A percentile compares a stretch with the other conserved stretches of the same genome.
phyloP scores from a whole-genome alignment of 2,113 vertebrate species.

The Cottus gobio region DNA sequence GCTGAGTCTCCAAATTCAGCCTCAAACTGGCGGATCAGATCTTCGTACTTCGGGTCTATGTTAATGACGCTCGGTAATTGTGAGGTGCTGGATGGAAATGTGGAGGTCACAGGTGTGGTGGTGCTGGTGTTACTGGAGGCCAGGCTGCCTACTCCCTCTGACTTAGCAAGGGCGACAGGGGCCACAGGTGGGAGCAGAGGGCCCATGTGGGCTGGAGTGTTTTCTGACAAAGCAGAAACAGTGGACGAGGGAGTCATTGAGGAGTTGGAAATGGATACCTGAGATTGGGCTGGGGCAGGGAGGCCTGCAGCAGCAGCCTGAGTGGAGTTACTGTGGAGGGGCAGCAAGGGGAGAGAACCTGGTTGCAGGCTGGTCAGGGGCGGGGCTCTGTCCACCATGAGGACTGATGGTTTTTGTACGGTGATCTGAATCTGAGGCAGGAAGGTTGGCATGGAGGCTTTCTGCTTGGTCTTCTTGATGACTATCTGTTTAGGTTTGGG shows the following conservation, averaged over 20 bases:
- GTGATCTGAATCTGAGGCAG: conserved; percentile 89
- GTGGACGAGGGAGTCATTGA: conserved; percentile 67
- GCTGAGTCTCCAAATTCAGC: conserved; percentile 91
- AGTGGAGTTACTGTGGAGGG: conserved; percentile 70
- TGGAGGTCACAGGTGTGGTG: conserved; percentile 73
- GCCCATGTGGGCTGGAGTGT: conserved; percentile 48
- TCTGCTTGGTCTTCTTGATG: conserved; percentile 92
- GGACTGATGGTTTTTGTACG: conserved; percentile 83
- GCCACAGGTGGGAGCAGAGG: conserved; percentile 36
- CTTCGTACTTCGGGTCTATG: conserved; percentile 94
- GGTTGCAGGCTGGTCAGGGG: conserved; percentile 62
- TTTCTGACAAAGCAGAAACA: conserved; percentile 64
- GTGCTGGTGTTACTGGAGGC: conserved; percentile 68
- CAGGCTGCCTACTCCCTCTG: conserved; percentile 54
- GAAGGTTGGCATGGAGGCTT: conserved; percentile 91
- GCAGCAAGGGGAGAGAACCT: conserved; percentile 71
- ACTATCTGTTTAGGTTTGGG: conserved; percentile 91
- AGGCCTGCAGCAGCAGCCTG: conserved; percentile 82
- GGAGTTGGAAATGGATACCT: conserved; percentile 88
- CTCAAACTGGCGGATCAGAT: conserved; percentile 95
- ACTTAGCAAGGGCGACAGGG: conserved; percentile 50
- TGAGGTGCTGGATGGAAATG: conserved; percentile 68
- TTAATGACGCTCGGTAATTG: conserved; percentile 72
- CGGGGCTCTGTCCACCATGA: conserved; percentile 67
- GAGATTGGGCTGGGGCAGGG: conserved; percentile 88